Evolutionary conservation across 2,888 invertebrate species (phyloP).

Genomic region (Pyrrhosoma nymphula): DNA sequence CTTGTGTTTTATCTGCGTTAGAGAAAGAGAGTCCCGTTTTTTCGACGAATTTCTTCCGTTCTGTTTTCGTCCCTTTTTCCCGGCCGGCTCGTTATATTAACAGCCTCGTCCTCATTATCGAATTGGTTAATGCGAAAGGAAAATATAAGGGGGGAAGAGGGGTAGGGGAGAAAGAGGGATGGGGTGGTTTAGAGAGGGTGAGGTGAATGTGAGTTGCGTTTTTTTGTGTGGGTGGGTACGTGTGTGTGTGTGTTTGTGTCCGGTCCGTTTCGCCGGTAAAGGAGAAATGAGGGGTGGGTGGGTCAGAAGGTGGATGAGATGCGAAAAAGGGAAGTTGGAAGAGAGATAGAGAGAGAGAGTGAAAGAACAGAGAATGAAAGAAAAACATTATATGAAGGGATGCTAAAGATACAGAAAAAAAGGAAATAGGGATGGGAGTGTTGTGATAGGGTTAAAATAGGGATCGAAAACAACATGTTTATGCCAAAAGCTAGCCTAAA

Average conservation of each 20-base stretch:
- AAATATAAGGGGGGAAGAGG: background rate
- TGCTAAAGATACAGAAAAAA: too few species aligned
- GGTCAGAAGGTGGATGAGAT: background rate
- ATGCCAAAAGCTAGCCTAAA: too few species aligned
- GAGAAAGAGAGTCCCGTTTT: background rate
- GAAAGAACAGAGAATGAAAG: background rate
- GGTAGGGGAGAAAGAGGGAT: background rate
- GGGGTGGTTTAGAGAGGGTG: background rate
- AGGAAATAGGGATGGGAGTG: too few species aligned
- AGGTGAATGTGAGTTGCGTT: background rate
- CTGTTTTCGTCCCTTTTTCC: background rate
- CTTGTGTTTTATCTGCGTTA: background rate
- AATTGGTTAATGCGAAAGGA: slow-evolving; percentile 27
- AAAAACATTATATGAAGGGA: too few species aligned
- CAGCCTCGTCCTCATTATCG: slow-evolving; percentile 49
- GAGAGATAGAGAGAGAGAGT: background rate
- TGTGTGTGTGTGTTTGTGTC: too few species aligned
- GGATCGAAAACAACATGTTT: too few species aligned
- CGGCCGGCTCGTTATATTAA: slow-evolving; percentile 43
- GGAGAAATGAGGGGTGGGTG: background rate
- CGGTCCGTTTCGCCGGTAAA: too few species aligned
- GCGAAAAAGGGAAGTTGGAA: background rate
- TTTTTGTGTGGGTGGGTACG: too few species aligned
- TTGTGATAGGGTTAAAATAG: too few species aligned
- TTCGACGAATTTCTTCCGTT: background rate